Conservation (phyloP, 2,797 vertebrate genomes). For the Schizopygopsis malacanthus region DNA sequence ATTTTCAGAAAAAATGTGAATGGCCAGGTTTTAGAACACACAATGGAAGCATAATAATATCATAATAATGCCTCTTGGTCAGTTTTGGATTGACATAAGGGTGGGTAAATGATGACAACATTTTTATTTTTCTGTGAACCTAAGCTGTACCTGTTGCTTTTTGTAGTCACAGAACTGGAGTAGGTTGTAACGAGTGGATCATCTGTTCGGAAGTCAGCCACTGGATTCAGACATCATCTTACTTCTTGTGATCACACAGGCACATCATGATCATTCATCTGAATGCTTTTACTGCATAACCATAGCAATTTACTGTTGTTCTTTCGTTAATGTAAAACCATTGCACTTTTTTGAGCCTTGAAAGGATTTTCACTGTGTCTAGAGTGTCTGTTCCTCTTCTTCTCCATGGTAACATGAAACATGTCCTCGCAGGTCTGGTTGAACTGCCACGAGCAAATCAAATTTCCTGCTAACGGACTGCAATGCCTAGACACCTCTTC, state of each 20-base stretch:
- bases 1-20: background rate
- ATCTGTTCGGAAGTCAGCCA: background rate
- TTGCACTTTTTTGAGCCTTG: slow-evolving; percentile 31
- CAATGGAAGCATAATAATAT: background rate
- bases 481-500: slow-evolving; percentile 20
- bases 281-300: slow-evolving; percentile 9
- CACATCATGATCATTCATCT: slow-evolving; percentile 2
- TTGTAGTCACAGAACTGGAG: background rate
- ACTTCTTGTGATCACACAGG: background rate
- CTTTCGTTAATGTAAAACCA: background rate
- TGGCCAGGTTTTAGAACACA: background rate
- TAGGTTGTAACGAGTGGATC: background rate
- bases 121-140: too few relatives aligned
- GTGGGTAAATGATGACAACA: background rate
- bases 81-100: background rate
- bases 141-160: background rate
- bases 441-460: slow-evolving; percentile 50
- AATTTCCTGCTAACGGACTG: slow-evolving; percentile 40
- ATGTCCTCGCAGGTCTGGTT: slow-evolving; percentile 58
- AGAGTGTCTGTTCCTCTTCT: slow-evolving; percentile 54
- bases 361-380: slow-evolving; percentile 42
- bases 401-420: slow-evolving; percentile 66
- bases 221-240: background rate
- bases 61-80: background rate
- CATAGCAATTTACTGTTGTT: slow-evolving; percentile 14